Percentiles rank a stretch among this genome's conserved stretches.
phyloP scores from a whole-genome alignment of 2,888 invertebrate genomes.

The Chalcosyrphus nemorum region DNA sequence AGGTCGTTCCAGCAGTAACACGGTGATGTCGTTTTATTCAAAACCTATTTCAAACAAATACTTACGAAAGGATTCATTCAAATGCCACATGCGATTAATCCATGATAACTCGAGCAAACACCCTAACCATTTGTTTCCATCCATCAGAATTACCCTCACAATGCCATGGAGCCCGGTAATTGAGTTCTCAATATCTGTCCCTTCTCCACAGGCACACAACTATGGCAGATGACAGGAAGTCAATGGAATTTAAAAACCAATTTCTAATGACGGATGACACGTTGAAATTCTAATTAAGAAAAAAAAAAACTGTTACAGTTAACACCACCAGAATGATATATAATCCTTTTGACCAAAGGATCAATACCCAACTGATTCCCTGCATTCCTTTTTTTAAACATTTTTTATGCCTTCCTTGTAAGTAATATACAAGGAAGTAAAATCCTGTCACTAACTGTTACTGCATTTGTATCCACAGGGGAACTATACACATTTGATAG shows the following conservation, averaged over 20 bases:
- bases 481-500: not conserved
- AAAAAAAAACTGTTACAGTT: conserved; percentile 37
- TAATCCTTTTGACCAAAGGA: conserved; percentile 60
- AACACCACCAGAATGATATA: conserved; percentile 50
- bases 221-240: conserved; percentile 62
- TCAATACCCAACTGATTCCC: conserved; percentile 52
- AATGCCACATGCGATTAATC: conserved; percentile 5
- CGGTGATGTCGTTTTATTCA: too few relatives aligned
- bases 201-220: not conserved
- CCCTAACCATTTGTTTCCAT: conserved; percentile 38
- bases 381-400: conserved; percentile 5
- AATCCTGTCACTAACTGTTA: not conserved
- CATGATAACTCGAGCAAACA: conserved; percentile 6
- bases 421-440: conserved; percentile 1
- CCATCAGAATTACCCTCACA: conserved; percentile 37
- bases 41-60: too few relatives aligned
- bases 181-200: conserved; percentile 33
- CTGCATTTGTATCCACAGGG: not conserved
- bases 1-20: too few relatives aligned
- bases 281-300: conserved; percentile 61
- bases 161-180: conserved; percentile 27
- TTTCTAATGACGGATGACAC: conserved; percentile 45
- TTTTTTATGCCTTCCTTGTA: not conserved
- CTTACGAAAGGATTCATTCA: not conserved
- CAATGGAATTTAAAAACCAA: conserved; percentile 30